Conservation (phyloP, 2,113 vertebrate genomes). For the Clupea harengus region DNA sequence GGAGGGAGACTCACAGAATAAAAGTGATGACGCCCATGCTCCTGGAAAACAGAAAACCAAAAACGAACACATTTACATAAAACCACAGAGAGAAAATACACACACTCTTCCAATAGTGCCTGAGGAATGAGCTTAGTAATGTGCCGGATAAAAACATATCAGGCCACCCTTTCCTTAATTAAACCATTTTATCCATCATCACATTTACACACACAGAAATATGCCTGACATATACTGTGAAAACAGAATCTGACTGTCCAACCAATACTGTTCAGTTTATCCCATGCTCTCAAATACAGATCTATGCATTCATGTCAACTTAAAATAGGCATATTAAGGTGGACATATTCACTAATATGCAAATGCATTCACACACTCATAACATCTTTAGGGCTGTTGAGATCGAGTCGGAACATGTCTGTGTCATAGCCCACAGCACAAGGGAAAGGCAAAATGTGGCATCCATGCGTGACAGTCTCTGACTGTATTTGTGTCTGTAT, state of each 20-base stretch:
- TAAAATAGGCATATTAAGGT: neutral
- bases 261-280: neutral
- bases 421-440: neutral
- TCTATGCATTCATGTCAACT: neutral
- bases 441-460: neutral
- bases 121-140: neutral
- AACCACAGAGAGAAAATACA: slow-evolving; percentile 15
- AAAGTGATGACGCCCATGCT: slow-evolving; percentile 81
- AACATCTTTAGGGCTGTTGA: neutral
- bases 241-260: neutral
- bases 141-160: neutral
- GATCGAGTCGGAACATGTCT: slow-evolving; percentile 30
- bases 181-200: neutral
- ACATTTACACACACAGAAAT: neutral
- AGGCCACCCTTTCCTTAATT: too few relatives aligned
- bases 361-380: neutral
- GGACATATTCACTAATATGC: neutral
- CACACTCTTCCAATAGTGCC: neutral
- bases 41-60: slow-evolving; percentile 60
- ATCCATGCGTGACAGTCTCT: neutral
- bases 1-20: slow-evolving; percentile 71
- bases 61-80: neutral
- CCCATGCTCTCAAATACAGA: neutral
- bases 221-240: neutral
- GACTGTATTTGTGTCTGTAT: neutral